Evolutionary conservation across 2,113 vertebrate genomes (phyloP), one percentile per base, ranked within the genome.

Genomic region (Alethe castanea): DNA sequence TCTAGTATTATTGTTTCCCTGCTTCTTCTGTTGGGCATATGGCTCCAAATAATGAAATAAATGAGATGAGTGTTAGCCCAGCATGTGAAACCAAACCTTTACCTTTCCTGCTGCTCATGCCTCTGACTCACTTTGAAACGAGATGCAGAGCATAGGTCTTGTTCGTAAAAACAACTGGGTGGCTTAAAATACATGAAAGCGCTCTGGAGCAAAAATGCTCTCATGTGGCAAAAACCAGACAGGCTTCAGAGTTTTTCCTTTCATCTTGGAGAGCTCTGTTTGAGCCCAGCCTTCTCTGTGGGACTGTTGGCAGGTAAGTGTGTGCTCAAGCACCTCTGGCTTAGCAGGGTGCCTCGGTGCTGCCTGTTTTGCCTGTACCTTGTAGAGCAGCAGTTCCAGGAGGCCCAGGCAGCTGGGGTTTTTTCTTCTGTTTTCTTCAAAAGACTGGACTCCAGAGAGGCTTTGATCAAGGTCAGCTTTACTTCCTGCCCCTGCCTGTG

Each of bases 311-410:
- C 60, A 74, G 44, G 38, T 19, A 19, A 52, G 25, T 3, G 19
- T 2, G 0, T 52, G 76, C 31, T 73, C 1, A 2, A 59, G 18
- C 31, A 25, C 11, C 1, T 0, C 11, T 48, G 17, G 22, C 40
- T 62, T n/a, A 62, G 71, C 26, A 23, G 56, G 5, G 5, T 45
- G 38, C 38, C 52, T 53, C 0, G 0, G 6, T 17, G 52, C 38
- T 74, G 79, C 23, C 53, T 65, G 22, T 3, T 70, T 89, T 87
- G 19, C 57, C 52, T 56, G 52, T 6, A 2, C 31, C 45, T 8
- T 53, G 36, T 20, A 29, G 72, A 60, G 15, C 1, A 8, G 67
- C 28, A 47, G 14, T 29, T 81, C 56, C 72, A 78, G 52, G 42
- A 66, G 84, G 20, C 60, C 35, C 15, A 24, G 81, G 38, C 18